A percentile compares a stretch with the other conserved stretches of the same genome.
These are phyloP conservation scores for Meda fulgida DNA, from an alignment of 2,797 vertebrate genomes.

Conservation along the genomic window DNA sequence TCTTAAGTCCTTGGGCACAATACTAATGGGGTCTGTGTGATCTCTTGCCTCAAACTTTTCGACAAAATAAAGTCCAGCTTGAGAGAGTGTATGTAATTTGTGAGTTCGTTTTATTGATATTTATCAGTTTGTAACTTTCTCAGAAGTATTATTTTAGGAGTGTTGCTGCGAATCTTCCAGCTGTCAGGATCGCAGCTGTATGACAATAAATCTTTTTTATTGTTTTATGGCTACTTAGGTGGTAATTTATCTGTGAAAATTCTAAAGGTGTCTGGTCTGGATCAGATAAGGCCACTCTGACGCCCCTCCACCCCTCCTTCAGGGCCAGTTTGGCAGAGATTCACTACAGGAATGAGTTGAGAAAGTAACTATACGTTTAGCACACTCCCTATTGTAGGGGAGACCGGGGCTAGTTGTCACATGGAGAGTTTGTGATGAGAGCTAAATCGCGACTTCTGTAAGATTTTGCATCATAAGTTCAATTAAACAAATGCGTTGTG, in stretches of 20 bases:
- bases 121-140: background rate
- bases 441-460: background rate
- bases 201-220: slow-evolving; percentile 61
- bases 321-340: slow-evolving; percentile 44
- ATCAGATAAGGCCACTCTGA: slow-evolving; percentile 75
- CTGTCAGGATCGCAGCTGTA: slow-evolving; percentile 61
- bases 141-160: slow-evolving; percentile 39
- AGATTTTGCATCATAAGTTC: background rate
- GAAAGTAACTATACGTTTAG: slow-evolving; percentile 68
- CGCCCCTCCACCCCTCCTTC: slow-evolving; percentile 54
- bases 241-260: slow-evolving; percentile 74
- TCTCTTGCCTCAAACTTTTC: slow-evolving; percentile 30
- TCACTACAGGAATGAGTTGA: slow-evolving; percentile 61
- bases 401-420: background rate
- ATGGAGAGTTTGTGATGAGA: background rate
- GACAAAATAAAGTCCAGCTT: background rate
- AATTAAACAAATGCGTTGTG: background rate
- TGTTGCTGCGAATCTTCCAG: slow-evolving; percentile 60
- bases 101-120: background rate
- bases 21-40: slow-evolving; percentile 36
- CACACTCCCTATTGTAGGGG: slow-evolving; percentile 39
- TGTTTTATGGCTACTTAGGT: slow-evolving; percentile 70
- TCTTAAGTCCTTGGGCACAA: slow-evolving; percentile 49
- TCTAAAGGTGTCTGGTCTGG: slow-evolving; percentile 79
- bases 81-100: background rate